These are phyloP conservation scores for Phylloscopus trochiloides DNA, from an alignment of 2,113 vertebrate genomes.

Conservation along the genomic window DNA sequence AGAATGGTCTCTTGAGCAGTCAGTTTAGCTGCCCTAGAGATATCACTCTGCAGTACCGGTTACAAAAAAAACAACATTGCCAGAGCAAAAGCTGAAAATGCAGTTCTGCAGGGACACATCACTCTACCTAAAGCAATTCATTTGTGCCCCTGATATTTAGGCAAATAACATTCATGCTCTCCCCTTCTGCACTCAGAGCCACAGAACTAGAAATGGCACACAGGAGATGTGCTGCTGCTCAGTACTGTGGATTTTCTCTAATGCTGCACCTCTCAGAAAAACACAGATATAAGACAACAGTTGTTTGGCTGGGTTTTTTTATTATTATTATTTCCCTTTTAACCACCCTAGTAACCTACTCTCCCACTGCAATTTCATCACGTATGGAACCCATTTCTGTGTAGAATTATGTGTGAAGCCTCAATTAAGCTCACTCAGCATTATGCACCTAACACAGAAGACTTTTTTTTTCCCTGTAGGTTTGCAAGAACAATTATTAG, in stretches of 20 bases:
- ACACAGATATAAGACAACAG: background rate
- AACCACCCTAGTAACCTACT: background rate
- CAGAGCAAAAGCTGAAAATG: background rate
- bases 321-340: background rate
- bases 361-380: background rate
- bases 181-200: background rate
- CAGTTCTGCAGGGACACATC: background rate
- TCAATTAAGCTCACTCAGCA: background rate
- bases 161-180: background rate
- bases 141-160: background rate
- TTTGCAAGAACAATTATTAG: background rate
- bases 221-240: background rate
- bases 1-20: background rate
- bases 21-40: background rate
- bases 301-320: background rate
- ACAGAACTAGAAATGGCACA: background rate
- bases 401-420: background rate
- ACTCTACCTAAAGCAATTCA: background rate
- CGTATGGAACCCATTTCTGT: background rate
- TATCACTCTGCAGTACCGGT: background rate
- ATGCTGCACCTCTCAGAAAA: background rate
- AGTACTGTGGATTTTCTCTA: background rate
- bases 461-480: background rate
- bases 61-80: background rate
- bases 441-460: background rate